Percentiles rank a stretch among this genome's conserved stretches.
Conservation (phyloP, 2,888 invertebrate genomes). For the Alloscopus bannaensis region DNA sequence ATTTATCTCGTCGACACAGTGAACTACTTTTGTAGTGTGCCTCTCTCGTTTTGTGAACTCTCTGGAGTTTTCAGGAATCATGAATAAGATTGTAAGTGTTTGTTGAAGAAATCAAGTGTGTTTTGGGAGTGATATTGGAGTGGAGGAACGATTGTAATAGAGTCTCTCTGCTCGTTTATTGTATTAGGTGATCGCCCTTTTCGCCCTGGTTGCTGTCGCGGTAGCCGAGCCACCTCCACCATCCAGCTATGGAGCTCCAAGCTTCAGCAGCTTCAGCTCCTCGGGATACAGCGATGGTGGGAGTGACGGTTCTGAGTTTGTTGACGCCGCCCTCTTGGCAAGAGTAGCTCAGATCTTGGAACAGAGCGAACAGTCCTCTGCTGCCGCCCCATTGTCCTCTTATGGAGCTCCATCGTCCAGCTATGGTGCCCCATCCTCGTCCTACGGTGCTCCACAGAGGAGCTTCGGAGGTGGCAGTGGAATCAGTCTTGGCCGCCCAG, state of each 20-base stretch:
- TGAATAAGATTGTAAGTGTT: slow-evolving; percentile 59
- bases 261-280: slow-evolving; percentile 39
- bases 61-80: slow-evolving; percentile 12
- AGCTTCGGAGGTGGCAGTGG: slow-evolving; percentile 23
- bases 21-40: neutral
- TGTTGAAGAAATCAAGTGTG: slow-evolving; percentile 1
- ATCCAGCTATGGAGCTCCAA: slow-evolving; percentile 53
- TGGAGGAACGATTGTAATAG: neutral
- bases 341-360: slow-evolving; percentile 46
- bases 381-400: slow-evolving; percentile 18
- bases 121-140: neutral
- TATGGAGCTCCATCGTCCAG: slow-evolving; percentile 51
- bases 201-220: slow-evolving; percentile 58
- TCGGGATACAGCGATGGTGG: slow-evolving; percentile 26
- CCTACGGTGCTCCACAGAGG: slow-evolving; percentile 50
- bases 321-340: slow-evolving; percentile 48
- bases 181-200: slow-evolving; percentile 57
- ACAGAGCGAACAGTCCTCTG: neutral
- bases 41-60: too few species aligned
- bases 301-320: slow-evolving; percentile 45
- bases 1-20: too few species aligned
- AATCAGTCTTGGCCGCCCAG: slow-evolving; percentile 61
- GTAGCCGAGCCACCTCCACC: slow-evolving; percentile 59
- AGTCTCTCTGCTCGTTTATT: neutral
- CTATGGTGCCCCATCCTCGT: slow-evolving; percentile 21